phyloP scores from a whole-genome alignment of 1,140 invertebrate species.

The Drosophila equinoxialis region DNA sequence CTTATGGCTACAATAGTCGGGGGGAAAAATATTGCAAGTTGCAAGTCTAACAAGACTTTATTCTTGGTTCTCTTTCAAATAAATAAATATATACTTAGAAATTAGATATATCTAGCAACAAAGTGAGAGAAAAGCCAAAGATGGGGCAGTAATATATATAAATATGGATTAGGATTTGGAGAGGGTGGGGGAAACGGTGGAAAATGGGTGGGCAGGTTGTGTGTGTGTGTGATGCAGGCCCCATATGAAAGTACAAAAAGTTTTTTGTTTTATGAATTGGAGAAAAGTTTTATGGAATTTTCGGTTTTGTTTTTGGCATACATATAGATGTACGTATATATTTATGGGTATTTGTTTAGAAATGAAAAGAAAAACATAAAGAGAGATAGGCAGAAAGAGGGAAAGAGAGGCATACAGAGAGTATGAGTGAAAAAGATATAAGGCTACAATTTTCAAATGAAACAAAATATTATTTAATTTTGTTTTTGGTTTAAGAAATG shows the following conservation, averaged over 20 bases:
- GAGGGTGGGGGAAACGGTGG: too few relatives aligned
- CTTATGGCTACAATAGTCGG: too few relatives aligned
- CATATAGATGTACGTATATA: neutral
- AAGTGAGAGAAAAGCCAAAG: neutral
- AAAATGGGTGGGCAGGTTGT: neutral
- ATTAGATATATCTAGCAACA: constrained; percentile 1
- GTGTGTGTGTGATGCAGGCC: neutral
- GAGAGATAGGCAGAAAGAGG: neutral
- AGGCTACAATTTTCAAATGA: neutral
- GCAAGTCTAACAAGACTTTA: too few relatives aligned
- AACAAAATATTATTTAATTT: constrained; percentile 22
- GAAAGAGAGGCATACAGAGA: neutral
- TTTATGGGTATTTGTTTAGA: constrained; percentile 36
- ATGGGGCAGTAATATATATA: neutral
- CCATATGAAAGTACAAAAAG: constrained; percentile 50
- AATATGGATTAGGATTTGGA: too few relatives aligned
- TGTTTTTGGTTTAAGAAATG: neutral
- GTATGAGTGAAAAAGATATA: neutral
- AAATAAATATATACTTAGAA: neutral
- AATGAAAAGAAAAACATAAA: constrained; percentile 1
- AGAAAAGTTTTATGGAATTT: constrained; percentile 58
- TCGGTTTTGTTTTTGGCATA: constrained; percentile 30
- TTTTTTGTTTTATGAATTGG: constrained; percentile 40
- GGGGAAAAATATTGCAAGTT: too few relatives aligned
- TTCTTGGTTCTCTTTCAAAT: neutral